Base-by-base conservation (phyloP, 2,888 invertebrate species). In the Trilocha varians region DNA sequence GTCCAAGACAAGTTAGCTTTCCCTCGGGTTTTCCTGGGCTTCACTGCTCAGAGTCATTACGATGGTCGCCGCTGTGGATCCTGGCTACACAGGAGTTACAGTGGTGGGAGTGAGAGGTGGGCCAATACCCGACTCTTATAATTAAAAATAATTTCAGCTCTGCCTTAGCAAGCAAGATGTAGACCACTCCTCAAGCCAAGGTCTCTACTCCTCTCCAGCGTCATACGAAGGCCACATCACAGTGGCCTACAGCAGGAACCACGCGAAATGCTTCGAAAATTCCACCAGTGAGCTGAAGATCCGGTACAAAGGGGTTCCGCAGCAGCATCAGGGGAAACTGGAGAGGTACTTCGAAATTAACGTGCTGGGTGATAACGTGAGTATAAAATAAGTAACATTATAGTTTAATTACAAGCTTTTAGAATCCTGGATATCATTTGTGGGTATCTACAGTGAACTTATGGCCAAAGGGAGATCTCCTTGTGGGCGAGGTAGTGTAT, bases 281-380 rank as follows among this genome's bases (percentile, higher is more conserved):
- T 55, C 64, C 0, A 59, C 63, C 0, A 72, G 70, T 6, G 57
- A 60, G 32, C 45, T 79, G 5, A 49, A 55, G 2, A 44, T 78
- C 14, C 55, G 62, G 2, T 78, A 78, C n/a, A 61, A 55, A 2
- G 78, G 78, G 0, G 47, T 54, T 0, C 72, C 73, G 0, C 56
- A 60, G 32, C 54, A 59, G 3, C 38, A 55, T 1, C 52, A 59
- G 13, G 60, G 60, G 2, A 57, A 50, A 5, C 32, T 59, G 0
- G 57, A 67, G 35, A 63, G 71, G 43, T 47, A 58, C 11, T 70
- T 70, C 3, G 64, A 70, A 8, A 55, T 73, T 0, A 61, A 62
- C 16, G 54, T 76, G 6, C 55, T 56, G 41, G 79, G 78, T 0
- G 65, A 59, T 11, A 68, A 72, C 55, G 79, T 79, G n/a, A 59